phyloP scores from a whole-genome alignment of 2,113 vertebrate genomes.

The Solenodon paradoxus region DNA sequence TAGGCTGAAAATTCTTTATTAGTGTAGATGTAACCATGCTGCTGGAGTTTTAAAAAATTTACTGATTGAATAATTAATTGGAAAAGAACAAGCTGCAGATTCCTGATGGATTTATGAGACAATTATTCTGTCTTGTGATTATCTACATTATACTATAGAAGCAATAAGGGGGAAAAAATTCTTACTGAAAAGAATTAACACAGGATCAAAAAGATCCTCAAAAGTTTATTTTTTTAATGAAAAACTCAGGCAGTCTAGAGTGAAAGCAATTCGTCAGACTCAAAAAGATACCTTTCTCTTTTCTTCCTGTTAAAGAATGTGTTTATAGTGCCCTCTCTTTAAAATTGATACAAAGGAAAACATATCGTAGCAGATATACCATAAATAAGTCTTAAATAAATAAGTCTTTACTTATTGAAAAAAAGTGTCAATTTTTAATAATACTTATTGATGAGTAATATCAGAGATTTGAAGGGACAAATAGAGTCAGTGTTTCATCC shows the following conservation, averaged over 20 bases:
- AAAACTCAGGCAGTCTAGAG: slow-evolving; percentile 72
- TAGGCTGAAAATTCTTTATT: slow-evolving; percentile 98
- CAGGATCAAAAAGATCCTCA: slow-evolving; percentile 83
- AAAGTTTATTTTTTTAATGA: slow-evolving; percentile 76
- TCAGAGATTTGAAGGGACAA: slow-evolving; percentile 52
- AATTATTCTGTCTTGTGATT: slow-evolving; percentile 98
- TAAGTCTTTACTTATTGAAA: background rate
- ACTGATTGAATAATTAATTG: slow-evolving; percentile 98
- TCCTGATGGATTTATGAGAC: slow-evolving; percentile 98
- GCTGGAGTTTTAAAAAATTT: slow-evolving; percentile 96
- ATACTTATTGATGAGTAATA: background rate
- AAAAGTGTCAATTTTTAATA: slow-evolving; percentile 65
- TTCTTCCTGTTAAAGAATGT: slow-evolving; percentile 63
- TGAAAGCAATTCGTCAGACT: slow-evolving; percentile 66
- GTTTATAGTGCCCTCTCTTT: slow-evolving; percentile 49
- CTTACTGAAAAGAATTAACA: slow-evolving; percentile 87
- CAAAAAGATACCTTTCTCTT: background rate
- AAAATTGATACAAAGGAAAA: slow-evolving; percentile 28
- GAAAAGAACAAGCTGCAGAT: slow-evolving; percentile 95
- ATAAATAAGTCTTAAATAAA: slow-evolving; percentile 63
- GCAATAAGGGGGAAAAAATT: slow-evolving; percentile 86
- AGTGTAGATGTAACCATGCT: slow-evolving; percentile 96
- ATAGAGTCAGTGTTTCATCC: background rate
- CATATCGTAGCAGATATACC: slow-evolving; percentile 33
- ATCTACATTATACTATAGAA: slow-evolving; percentile 94